Evolutionary conservation across 2,797 vertebrate species (phyloP).

Genomic region (Eleutherodactylus coqui): DNA sequence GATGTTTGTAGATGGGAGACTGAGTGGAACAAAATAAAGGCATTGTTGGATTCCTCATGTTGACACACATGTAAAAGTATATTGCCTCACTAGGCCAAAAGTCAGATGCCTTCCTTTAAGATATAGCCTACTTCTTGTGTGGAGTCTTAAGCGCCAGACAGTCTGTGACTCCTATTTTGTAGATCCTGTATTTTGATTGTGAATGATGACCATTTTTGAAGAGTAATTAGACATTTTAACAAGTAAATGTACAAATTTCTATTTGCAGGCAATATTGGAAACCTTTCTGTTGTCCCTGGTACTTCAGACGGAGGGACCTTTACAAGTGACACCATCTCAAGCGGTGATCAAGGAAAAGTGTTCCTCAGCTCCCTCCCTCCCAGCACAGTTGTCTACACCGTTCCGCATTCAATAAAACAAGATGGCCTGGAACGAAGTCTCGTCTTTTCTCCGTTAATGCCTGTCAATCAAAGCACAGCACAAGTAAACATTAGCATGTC

Average conservation of each 20-base stretch:
- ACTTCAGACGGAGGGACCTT: slow-evolving; percentile 83
- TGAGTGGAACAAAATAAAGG: no score
- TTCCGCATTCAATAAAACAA: slow-evolving; percentile 92
- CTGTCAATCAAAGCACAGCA: slow-evolving; percentile 83
- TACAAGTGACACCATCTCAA: slow-evolving; percentile 77
- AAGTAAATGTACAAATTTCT: neutral
- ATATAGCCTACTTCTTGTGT: no score
- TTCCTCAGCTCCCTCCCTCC: slow-evolving; percentile 87
- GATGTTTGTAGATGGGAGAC: no score
- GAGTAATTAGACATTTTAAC: neutral
- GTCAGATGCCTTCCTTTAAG: no score
- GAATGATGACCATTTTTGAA: no score
- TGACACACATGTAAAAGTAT: no score
- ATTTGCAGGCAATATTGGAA: slow-evolving; percentile 84
- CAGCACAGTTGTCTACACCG: slow-evolving; percentile 87
- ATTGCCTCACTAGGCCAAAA: no score
- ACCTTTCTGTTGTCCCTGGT: slow-evolving; percentile 81
- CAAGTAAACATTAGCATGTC: slow-evolving; percentile 83
- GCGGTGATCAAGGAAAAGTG: slow-evolving; percentile 86
- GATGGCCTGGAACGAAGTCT: slow-evolving; percentile 91
- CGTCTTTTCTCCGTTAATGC: slow-evolving; percentile 85
- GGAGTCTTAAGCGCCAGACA: no score
- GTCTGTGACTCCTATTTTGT: no score
- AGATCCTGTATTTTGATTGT: no score
- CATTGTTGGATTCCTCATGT: no score